These are phyloP conservation scores for Oscheius sp. DNA, from an alignment of 2,888 invertebrate species.

Conservation along the genomic window DNA sequence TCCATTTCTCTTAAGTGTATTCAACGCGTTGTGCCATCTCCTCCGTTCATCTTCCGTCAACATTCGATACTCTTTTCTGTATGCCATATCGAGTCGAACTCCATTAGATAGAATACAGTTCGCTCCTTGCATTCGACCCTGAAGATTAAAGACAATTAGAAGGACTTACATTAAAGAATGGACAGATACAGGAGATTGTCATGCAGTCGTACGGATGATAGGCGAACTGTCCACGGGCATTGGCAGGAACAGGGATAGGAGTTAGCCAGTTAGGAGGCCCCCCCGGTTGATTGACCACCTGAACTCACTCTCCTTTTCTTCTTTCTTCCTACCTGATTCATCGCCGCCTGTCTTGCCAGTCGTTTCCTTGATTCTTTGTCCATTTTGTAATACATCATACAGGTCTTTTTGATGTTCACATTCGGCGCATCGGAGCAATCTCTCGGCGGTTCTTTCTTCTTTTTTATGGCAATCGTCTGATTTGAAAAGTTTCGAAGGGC, in stretches of 20 bases:
- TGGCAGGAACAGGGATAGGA: constrained; percentile 66
- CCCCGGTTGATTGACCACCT: constrained; percentile 26
- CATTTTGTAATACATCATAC: constrained; percentile 58
- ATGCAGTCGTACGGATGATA: constrained; percentile 69
- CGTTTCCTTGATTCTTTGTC: constrained; percentile 49
- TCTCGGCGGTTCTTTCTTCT: constrained; percentile 43
- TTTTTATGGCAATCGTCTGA: not conserved
- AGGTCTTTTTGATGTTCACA: constrained; percentile 56
- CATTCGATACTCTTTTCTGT: constrained; percentile 66
- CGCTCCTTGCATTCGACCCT: constrained; percentile 60
- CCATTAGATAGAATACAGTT: constrained; percentile 64
- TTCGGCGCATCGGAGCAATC: constrained; percentile 69
- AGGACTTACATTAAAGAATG: constrained; percentile 62
- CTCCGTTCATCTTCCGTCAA: constrained; percentile 67
- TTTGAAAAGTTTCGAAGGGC: constrained; percentile 5
- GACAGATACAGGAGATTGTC: constrained; percentile 69
- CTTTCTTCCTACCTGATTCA: constrained; percentile 12
- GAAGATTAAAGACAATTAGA: constrained; percentile 28
- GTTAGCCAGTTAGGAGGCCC: constrained; percentile 67
- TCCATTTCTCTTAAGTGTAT: constrained; percentile 64
- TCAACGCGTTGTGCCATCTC: constrained; percentile 66
- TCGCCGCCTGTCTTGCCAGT: constrained; percentile 47
- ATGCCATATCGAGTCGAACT: constrained; percentile 64
- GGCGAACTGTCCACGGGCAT: constrained; percentile 67
- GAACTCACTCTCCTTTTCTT: too few species aligned